A percentile compares a stretch with the other conserved stretches of the same genome.
Conservation (phyloP, 2,888 invertebrate species). For the Torymus tubicola region DNA sequence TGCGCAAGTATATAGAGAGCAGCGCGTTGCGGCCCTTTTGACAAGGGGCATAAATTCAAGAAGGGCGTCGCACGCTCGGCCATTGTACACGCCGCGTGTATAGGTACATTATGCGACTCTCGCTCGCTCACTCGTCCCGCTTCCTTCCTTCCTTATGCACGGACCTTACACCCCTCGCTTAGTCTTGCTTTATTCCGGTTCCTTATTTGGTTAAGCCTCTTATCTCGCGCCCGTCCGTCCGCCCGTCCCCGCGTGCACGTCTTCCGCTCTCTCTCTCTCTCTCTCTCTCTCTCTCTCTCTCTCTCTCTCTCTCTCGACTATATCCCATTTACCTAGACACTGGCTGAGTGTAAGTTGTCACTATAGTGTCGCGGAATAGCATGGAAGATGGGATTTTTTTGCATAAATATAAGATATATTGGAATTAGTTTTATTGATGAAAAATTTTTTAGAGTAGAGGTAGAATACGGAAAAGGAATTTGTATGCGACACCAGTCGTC, state of each 20-base stretch:
- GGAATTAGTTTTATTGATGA: too few species aligned
- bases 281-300: background rate
- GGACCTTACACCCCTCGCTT: constrained; percentile 11
- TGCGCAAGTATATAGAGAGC: too few species aligned
- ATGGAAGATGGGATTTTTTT: constrained; percentile 2
- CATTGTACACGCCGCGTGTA: background rate
- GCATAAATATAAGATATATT: too few species aligned
- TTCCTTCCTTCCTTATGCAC: constrained; percentile 4
- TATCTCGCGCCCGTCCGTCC: constrained; percentile 30
- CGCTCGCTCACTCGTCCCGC: constrained; percentile 1
- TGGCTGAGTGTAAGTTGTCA: background rate
- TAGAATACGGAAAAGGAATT: too few species aligned
- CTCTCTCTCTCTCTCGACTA: too few species aligned
- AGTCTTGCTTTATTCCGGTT: constrained; percentile 46
- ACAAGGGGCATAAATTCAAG: constrained; percentile 31
- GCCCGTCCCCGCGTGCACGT: too few species aligned
- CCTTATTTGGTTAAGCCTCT: constrained; percentile 57
- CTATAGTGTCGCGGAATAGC: constrained; percentile 15
- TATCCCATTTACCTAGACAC: background rate
- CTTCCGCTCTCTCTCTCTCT: background rate
- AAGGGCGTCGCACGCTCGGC: background rate
- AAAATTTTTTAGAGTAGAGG: too few species aligned
- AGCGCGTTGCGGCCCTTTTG: constrained; percentile 8
- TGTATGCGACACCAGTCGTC: too few species aligned
- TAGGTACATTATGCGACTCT: too few species aligned